A percentile compares a stretch with the other conserved stretches of the same genome.
Evolutionary conservation across 2,797 vertebrate species (phyloP).

Genomic region (Syndactyla subalaris): DNA sequence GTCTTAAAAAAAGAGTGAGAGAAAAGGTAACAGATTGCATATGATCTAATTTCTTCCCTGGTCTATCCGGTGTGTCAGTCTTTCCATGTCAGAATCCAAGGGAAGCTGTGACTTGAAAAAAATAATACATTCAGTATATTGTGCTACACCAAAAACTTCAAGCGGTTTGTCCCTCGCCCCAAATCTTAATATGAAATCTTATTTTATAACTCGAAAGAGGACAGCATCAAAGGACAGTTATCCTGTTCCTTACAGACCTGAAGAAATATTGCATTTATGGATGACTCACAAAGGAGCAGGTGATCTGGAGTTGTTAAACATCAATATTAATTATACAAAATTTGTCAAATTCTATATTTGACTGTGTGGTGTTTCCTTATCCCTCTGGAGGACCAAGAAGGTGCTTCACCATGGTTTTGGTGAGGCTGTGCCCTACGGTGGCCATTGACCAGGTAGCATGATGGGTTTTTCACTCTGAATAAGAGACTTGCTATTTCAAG

Average conservation of each 20-base stretch:
- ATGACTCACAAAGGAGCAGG: conserved; percentile 40
- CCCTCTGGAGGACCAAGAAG: not conserved
- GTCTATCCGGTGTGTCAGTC: conserved; percentile 53
- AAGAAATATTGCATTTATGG: conserved; percentile 63
- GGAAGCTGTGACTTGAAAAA: conserved; percentile 65
- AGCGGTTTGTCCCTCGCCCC: not conserved
- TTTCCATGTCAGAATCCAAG: conserved; percentile 39
- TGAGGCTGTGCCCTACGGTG: not conserved
- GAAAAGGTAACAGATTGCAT: conserved; percentile 58
- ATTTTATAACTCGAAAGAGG: conserved; percentile 17
- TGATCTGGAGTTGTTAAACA: conserved; percentile 39
- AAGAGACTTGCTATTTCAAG: not conserved
- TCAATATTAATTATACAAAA: conserved; percentile 61
- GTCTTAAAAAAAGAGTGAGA: not conserved
- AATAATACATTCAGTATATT: conserved; percentile 56
- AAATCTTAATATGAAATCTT: conserved; percentile 52
- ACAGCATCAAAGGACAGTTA: conserved; percentile 2
- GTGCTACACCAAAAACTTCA: conserved; percentile 36
- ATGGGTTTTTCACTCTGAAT: not conserved
- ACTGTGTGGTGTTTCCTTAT: not conserved
- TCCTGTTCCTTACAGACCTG: conserved; percentile 22
- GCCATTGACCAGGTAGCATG: not conserved
- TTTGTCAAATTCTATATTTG: conserved; percentile 20
- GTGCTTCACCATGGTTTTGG: not conserved
- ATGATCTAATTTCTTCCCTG: conserved; percentile 66